Conservation (phyloP, 1,140 invertebrate genomes). For the Polypedilum vanderplanki region DNA sequence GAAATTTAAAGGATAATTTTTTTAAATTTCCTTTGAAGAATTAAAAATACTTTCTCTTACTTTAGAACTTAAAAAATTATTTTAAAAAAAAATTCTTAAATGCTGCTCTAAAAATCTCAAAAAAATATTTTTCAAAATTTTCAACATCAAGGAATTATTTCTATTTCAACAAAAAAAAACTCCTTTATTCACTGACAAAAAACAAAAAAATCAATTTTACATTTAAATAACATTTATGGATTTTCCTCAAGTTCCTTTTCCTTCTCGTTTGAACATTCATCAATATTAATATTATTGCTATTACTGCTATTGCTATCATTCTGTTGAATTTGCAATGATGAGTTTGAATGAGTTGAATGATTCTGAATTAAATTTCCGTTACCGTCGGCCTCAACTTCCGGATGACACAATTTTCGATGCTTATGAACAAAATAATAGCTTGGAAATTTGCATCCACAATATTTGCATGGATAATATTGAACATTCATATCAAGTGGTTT, state of each 20-base stretch:
- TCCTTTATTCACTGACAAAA: not conserved
- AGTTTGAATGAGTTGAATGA: not conserved
- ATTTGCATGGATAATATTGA: constrained; percentile 88
- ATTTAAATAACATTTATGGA: not conserved
- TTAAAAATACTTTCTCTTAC: too few species aligned
- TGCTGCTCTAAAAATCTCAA: not conserved
- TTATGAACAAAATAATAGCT: constrained; percentile 92
- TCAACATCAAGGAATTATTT: not conserved
- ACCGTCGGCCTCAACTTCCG: constrained; percentile 43
- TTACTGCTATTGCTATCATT: not conserved
- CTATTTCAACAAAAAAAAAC: not conserved
- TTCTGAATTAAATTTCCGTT: constrained; percentile 14
- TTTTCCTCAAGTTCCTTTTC: not conserved
- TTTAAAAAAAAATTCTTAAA: too few species aligned
- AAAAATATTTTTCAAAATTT: too few species aligned
- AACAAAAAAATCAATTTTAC: not conserved
- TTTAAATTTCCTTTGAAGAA: not conserved
- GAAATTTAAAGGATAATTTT: not conserved
- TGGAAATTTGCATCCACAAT: constrained; percentile 83
- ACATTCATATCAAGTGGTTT: constrained; percentile 68
- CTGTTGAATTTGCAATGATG: not conserved
- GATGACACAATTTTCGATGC: constrained; percentile 77
- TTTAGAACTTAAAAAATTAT: too few species aligned
- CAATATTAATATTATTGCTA: not conserved
- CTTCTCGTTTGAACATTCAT: not conserved